Evolutionary conservation across 1,140 invertebrate species (phyloP).

Genomic region (Calephelis virginiensis): DNA sequence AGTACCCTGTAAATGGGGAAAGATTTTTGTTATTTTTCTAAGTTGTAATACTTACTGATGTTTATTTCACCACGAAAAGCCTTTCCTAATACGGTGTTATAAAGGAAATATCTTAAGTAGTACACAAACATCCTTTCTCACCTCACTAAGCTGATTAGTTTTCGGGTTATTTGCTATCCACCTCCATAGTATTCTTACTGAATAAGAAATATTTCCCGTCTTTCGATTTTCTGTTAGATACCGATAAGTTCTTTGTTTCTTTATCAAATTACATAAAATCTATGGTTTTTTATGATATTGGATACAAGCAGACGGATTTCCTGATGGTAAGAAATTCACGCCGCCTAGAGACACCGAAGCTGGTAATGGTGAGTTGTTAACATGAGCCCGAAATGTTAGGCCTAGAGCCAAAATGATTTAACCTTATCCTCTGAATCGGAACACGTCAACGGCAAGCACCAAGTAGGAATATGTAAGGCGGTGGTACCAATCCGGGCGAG

Average conservation of each 20-base stretch:
- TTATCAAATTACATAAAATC: background rate
- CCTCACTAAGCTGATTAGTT: conserved; percentile 15
- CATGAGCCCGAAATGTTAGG: too few relatives aligned
- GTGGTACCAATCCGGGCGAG: too few relatives aligned
- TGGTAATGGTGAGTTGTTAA: too few relatives aligned
- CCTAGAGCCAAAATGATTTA: too few relatives aligned
- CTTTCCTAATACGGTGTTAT: background rate
- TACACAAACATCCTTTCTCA: conserved; percentile 6
- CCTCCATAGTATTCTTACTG: background rate
- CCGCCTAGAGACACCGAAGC: too few relatives aligned
- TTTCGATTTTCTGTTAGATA: background rate
- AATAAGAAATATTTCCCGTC: background rate
- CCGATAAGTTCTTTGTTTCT: background rate
- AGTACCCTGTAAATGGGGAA: too few relatives aligned
- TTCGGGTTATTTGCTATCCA: conserved; percentile 4
- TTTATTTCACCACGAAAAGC: background rate
- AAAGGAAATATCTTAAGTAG: conserved; percentile 8
- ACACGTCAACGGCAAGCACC: too few relatives aligned
- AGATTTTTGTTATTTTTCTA: background rate
- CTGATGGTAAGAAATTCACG: too few relatives aligned
- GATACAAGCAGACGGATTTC: too few relatives aligned
- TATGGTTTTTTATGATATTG: too few relatives aligned
- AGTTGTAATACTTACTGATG: background rate
- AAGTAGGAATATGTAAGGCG: too few relatives aligned
- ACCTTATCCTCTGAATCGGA: too few relatives aligned